Evolutionary conservation across 2,113 vertebrate species (phyloP).

Genomic region (Hippocampus barbouri): DNA sequence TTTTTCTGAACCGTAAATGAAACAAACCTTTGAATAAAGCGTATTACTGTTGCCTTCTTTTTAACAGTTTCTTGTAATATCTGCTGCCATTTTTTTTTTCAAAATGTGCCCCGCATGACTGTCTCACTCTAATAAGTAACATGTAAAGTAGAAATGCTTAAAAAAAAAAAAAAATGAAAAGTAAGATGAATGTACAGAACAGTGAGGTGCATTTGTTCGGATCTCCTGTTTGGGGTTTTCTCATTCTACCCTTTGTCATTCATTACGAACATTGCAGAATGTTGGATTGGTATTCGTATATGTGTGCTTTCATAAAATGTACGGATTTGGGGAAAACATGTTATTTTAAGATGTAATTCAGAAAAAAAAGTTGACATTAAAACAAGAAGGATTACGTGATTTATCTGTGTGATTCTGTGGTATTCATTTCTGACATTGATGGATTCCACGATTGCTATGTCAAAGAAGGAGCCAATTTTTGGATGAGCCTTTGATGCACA

Average conservation of each 20-base stretch:
- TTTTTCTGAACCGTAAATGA: constrained; percentile 31
- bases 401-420: constrained; percentile 1
- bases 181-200: constrained; percentile 66
- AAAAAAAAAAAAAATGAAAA: constrained; percentile 58
- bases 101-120: constrained; percentile 32
- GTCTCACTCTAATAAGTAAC: constrained; percentile 22
- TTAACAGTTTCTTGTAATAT: constrained; percentile 35
- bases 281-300: constrained; percentile 75
- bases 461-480: neutral
- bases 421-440: neutral
- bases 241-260: constrained; percentile 56
- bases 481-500: too few relatives aligned
- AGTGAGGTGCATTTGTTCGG: constrained; percentile 55
- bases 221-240: constrained; percentile 45
- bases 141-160: constrained; percentile 46
- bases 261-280: constrained; percentile 63
- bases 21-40: constrained; percentile 46
- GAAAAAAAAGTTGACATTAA: constrained; percentile 47
- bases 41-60: constrained; percentile 66
- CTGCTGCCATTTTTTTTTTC: constrained; percentile 43
- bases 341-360: constrained; percentile 59
- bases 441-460: neutral
- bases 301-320: constrained; percentile 74
- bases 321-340: constrained; percentile 57
- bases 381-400: constrained; percentile 45